These are phyloP conservation scores for Ceyx melanurus DNA, from an alignment of 2,113 vertebrate species.

Conservation along the genomic window DNA sequence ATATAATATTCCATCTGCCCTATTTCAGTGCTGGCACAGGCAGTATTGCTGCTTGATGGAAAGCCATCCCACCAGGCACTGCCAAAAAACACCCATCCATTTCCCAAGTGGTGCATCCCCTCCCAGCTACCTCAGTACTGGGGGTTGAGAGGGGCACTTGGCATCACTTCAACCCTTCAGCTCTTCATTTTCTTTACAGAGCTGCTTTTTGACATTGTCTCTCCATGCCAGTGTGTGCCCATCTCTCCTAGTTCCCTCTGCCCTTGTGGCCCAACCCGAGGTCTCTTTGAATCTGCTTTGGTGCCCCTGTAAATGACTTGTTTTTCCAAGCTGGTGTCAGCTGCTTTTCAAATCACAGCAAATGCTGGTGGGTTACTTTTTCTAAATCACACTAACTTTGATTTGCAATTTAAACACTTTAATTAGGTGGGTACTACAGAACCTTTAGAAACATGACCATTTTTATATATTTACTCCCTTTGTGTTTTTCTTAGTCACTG, in stretches of 20 bases:
- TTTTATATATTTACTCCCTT: conserved; percentile 33
- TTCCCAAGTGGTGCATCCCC: background rate
- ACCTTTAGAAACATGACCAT: conserved; percentile 14
- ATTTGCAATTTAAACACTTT: conserved; percentile 43
- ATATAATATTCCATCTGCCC: background rate
- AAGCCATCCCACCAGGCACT: background rate
- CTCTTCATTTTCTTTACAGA: background rate
- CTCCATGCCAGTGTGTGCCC: fast-evolving
- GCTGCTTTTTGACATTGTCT: fast-evolving
- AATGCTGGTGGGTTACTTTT: background rate
- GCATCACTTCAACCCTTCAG: background rate
- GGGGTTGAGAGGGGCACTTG: background rate
- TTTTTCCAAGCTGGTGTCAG: background rate
- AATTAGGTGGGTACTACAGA: conserved; percentile 21
- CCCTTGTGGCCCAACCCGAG: fast-evolving
- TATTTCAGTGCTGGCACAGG: background rate
- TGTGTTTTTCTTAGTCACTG: conserved; percentile 20
- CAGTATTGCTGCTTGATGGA: background rate
- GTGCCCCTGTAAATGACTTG: background rate
- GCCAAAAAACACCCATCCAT: background rate
- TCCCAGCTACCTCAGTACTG: fast-evolving
- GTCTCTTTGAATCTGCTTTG: background rate
- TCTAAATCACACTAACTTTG: background rate
- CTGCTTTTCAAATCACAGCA: background rate
- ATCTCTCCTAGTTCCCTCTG: fast-evolving